These are phyloP conservation scores for Collichthys lucidus DNA, from an alignment of 2,113 vertebrate genomes.

Conservation along the genomic window DNA sequence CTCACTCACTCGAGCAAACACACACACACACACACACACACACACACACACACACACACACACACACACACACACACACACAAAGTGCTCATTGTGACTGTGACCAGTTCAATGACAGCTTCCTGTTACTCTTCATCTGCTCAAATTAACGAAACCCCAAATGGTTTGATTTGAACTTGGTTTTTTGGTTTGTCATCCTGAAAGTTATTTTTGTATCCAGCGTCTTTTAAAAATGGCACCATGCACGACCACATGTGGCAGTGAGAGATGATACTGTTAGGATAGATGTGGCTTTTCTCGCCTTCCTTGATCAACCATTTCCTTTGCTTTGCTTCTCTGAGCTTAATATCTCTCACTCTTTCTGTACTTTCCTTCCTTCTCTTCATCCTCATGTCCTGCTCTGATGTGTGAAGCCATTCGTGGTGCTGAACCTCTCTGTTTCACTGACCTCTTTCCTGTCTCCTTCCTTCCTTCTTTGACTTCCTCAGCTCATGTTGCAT, in stretches of 20 bases:
- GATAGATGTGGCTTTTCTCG: too few species aligned
- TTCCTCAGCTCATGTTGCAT: not conserved
- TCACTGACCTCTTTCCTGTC: not conserved
- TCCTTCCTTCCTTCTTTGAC: not conserved
- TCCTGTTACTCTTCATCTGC: not conserved
- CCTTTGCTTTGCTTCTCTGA: too few species aligned
- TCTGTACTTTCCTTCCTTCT: not conserved
- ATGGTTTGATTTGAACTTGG: conserved; percentile 10
- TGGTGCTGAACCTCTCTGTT: conserved; percentile 30
- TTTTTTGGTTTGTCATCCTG: not conserved
- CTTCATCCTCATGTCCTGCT: not conserved
- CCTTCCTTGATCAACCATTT: too few species aligned
- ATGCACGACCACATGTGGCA: not conserved
- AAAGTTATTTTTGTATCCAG: conserved; percentile 11
- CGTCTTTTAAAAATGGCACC: not conserved
- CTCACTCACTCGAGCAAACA: conserved; percentile 29
- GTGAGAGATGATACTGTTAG: not conserved
- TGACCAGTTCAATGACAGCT: not conserved
- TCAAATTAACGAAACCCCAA: not conserved
- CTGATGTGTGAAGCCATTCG: conserved; percentile 21
- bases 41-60: conserved; percentile 19
- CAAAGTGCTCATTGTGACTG: not conserved
- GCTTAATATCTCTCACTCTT: too few species aligned
- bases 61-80: not conserved
- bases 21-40: conserved; percentile 1